phyloP scores from a whole-genome alignment of 64 coral and sea anemone genomes.

The Orbicella faveolata region DNA sequence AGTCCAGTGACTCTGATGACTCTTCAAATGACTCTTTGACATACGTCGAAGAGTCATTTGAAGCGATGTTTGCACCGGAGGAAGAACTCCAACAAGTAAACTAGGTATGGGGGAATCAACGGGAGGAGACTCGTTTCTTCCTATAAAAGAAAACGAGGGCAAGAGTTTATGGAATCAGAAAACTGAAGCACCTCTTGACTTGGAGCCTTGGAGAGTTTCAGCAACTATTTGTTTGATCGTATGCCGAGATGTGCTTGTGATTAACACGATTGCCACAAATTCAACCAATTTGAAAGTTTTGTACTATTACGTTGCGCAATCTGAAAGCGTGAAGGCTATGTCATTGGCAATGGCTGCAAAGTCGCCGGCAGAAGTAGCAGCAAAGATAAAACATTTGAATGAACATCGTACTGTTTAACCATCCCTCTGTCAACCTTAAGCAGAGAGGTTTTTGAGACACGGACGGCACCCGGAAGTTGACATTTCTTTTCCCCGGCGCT shows the following conservation, averaged over 20 bases:
- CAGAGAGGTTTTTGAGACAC: no score
- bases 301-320: not conserved
- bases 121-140: slow-evolving; percentile 8
- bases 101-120: no score
- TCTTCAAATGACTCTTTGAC: no score
- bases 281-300: not conserved
- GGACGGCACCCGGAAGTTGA: not conserved
- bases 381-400: slow-evolving; percentile 35
- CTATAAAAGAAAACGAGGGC: slow-evolving; percentile 40
- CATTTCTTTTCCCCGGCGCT: slow-evolving; percentile 4
- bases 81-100: no score
- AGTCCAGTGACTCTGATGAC: no score
- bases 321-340: slow-evolving; percentile 20
- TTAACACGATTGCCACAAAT: slow-evolving; percentile 4
- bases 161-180: slow-evolving; percentile 22
- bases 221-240: slow-evolving; percentile 25
- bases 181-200: not conserved
- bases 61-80: no score
- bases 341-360: slow-evolving; percentile 20
- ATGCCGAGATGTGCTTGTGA: not conserved
- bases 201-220: slow-evolving; percentile 24
- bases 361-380: slow-evolving; percentile 25
- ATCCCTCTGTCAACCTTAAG: no score
- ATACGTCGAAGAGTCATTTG: no score
- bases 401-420: not conserved